Base-by-base conservation (phyloP, 2,888 invertebrate genomes). In the Macaria notata region DNA sequence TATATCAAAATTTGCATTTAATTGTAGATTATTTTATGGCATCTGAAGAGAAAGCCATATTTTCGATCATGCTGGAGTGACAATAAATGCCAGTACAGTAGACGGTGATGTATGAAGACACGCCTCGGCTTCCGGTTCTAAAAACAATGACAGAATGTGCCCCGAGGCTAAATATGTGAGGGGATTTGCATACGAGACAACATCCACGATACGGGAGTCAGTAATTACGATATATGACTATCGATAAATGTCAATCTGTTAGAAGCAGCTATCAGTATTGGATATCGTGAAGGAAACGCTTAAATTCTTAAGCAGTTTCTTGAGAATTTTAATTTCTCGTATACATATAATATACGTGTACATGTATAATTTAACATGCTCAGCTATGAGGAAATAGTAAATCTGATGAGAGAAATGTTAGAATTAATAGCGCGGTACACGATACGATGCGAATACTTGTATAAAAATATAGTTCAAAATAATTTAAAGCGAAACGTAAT, bases 11-110 rank as follows among this genome's bases (percentile, higher is more conserved):
- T 80, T 77, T 72, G 67, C 76, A 80, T 83, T 76, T 83, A 83
- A 83, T 82, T 78, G 75, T 76, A 77, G 72, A 78, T 74, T 71
- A 75, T 44, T 75, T 72, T 67, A 65, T 72, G 78, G 71, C 78
- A 81, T 82, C 79, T 76, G 72, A 63, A 60, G 62, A 65, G 81
- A 72, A 83, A 84, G 83, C 66, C 31, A 30, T 45, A 46, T 39
- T 56, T 47, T 42, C 41, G 31, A 54, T 41, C 9, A 52, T 57
- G 52, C 49, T 44, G 58, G 55, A 43, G 55, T 49, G 51, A 51
- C 57, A 54, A 55, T 59, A 59, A 59, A 55, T 52, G 63, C 59
- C 54, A 51, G 56, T 45, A 51, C 43, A 49, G 49, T 54, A 30
- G 19, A 29, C 29, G 62, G 54, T 48, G 61, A 60, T 59, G 56